Conservation (phyloP, 2,113 vertebrate species). For the Uropsilus gracilis region DNA sequence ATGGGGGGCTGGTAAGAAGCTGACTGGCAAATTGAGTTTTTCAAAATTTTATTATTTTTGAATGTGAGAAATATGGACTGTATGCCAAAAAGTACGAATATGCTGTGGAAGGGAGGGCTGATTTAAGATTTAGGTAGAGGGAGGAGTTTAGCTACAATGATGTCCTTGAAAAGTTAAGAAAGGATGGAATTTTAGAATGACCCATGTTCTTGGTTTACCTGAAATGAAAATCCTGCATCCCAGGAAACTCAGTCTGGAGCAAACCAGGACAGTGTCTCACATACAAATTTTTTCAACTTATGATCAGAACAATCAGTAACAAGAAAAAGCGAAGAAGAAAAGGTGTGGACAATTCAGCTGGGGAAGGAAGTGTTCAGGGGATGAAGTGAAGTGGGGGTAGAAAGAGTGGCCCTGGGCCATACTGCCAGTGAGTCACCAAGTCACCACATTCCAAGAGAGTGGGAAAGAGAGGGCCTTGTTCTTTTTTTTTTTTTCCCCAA, state of each 20-base stretch:
- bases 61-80: background rate
- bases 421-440: accelerated
- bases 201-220: background rate
- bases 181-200: background rate
- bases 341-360: background rate
- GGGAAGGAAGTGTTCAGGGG: background rate
- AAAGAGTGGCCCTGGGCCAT: background rate
- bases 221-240: background rate
- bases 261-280: background rate
- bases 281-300: no score
- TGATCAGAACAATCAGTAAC: no score
- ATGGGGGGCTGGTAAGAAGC: background rate
- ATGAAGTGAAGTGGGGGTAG: background rate
- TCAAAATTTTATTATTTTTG: background rate
- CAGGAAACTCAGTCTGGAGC: background rate
- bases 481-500: background rate
- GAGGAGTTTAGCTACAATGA: background rate
- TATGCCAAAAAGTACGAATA: background rate
- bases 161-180: background rate
- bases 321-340: background rate
- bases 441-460: background rate
- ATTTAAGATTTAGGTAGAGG: background rate
- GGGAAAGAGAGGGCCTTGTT: background rate
- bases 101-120: background rate
- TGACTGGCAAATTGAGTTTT: background rate